Conservation (phyloP, 2,113 vertebrate genomes). For the Etheostoma spectabile region DNA sequence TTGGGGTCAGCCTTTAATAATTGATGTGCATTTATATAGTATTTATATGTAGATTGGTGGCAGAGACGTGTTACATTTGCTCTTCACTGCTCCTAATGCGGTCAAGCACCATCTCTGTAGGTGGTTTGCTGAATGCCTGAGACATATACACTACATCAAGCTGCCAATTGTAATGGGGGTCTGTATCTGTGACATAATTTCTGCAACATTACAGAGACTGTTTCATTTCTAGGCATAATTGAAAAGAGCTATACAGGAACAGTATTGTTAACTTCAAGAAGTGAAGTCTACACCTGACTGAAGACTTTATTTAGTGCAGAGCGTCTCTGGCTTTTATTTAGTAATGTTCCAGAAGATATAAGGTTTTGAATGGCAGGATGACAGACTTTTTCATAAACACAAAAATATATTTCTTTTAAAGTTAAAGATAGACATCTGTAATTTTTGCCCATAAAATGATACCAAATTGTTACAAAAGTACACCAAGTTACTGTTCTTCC, state of each 20-base stretch:
- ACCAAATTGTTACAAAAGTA: slow-evolving; percentile 39
- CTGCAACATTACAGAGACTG: slow-evolving; percentile 24
- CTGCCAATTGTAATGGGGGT: slow-evolving; percentile 24
- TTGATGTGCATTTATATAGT: slow-evolving; percentile 1
- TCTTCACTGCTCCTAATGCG: slow-evolving; percentile 30
- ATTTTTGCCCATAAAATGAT: slow-evolving; percentile 22
- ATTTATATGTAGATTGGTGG: neutral
- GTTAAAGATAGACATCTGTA: slow-evolving; percentile 18
- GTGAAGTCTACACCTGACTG: slow-evolving; percentile 16
- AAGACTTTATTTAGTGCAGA: neutral
- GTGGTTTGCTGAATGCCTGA: slow-evolving; percentile 40
- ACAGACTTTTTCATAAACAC: slow-evolving; percentile 27
- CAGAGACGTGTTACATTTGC: slow-evolving; percentile 38
- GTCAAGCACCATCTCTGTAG: slow-evolving; percentile 9
- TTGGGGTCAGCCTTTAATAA: slow-evolving; percentile 1
- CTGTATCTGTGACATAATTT: slow-evolving; percentile 37
- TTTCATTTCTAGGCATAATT: slow-evolving; percentile 14
- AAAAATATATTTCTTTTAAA: slow-evolving; percentile 15
- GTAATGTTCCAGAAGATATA: slow-evolving; percentile 25
- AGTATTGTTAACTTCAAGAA: slow-evolving; percentile 1
- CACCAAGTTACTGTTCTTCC: slow-evolving; percentile 24
- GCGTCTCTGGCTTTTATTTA: slow-evolving; percentile 10
- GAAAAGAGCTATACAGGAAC: slow-evolving; percentile 2
- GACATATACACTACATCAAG: slow-evolving; percentile 24
- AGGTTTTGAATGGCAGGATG: neutral